Base-by-base conservation (phyloP, 1,140 invertebrate species). In the Dreissena rostriformis region DNA sequence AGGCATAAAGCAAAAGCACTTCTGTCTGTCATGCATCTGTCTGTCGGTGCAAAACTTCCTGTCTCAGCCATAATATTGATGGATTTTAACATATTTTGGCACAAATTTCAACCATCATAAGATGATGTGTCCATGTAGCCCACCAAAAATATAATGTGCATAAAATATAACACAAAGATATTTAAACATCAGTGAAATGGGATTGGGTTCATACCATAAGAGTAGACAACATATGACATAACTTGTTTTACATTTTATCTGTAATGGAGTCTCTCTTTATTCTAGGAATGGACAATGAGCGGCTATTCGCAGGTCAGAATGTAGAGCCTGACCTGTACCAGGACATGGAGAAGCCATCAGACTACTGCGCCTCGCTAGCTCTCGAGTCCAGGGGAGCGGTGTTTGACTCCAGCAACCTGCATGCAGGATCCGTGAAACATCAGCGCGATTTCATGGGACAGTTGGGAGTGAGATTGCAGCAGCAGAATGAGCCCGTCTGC, bases 351-450 rank as follows among this genome's bases (percentile, higher is more conserved):
- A 91, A 97, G 39, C 96, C 97, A 0, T 97, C 96, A 90, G 96
- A 95, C 74, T 95, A 95, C 61, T 98, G 97, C 91, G 95, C 95
- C 0, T 96, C 96, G 0, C 93, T 98, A 10, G 96, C 97, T 0
- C 88, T 98, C 75, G 96, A 97, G 89, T 97, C 96, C 0, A 97
- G 97, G 88, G 97, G 98, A 94, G 93, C 93, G 7, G 84, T 94
- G 14, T 95, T 95, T 85, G 92, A 92, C 86, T 79, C 86, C 26
- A 81, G 73, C 67, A 80, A 89, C 68, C 72, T 91, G 55, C 84
- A 67, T 10, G 70, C 74, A 5, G 77, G 76, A 6, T 86, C 83
- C 15, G 57, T 86, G 19, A 76, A 67, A n/a, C 93, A 95, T 63
- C 94, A 96, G 19, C 96, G 96, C 88, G 95, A 95, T 65, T 95